Evolutionary conservation across 2,113 vertebrate genomes (phyloP).

Genomic region (Sorex araneus): DNA sequence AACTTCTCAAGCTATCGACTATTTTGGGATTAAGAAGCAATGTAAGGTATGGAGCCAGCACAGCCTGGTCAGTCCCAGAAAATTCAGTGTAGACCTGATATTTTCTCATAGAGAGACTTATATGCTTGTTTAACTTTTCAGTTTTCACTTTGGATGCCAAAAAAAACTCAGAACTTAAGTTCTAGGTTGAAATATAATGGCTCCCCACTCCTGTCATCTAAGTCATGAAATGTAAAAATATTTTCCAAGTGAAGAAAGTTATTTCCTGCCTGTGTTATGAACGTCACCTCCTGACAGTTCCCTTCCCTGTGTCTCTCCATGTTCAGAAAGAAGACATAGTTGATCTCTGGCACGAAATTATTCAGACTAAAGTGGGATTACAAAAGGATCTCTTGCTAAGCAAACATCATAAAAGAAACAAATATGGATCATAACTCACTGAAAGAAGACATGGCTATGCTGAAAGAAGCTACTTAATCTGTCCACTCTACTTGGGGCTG

Average conservation of each 20-base stretch:
- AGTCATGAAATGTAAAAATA: background rate
- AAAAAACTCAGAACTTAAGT: conserved; percentile 21
- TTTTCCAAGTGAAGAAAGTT: background rate
- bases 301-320: background rate
- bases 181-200: background rate
- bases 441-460: background rate
- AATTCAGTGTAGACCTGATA: background rate
- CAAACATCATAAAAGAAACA: conserved; percentile 54
- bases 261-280: conserved; percentile 1
- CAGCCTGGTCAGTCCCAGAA: background rate
- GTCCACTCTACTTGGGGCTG: background rate
- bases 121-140: background rate
- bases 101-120: background rate
- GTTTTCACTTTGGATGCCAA: conserved; percentile 12
- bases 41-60: background rate
- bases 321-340: background rate
- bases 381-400: background rate
- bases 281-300: background rate
- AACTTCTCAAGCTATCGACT: background rate
- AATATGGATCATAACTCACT: background rate
- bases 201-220: background rate
- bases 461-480: background rate
- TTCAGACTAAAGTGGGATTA: conserved; percentile 24
- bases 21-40: background rate
- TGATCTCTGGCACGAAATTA: background rate